Evolutionary conservation across 2,113 vertebrate genomes (phyloP), one percentile per base, ranked within the genome.

Genomic region (Seriola rivoliana): DNA sequence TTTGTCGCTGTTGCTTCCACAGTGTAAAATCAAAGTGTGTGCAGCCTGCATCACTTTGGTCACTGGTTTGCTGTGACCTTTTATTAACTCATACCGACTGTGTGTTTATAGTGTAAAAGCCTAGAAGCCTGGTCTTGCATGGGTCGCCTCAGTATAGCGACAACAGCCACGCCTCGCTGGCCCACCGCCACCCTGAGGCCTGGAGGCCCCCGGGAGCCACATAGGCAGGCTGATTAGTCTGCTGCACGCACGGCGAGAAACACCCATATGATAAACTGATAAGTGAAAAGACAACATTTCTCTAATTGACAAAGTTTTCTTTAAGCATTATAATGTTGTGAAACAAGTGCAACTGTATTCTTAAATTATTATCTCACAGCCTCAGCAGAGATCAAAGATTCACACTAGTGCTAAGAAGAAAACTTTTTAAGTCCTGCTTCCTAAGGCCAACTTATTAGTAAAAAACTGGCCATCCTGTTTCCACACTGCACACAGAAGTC

Each of bases 171-270:
- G 63, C 85, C 87, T 85, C 76, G 4, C 25, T 75, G 78, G 73
- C 85, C 64, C 76, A 72, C 76, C 59, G 65, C 79, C 46, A 85
- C 73, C 65, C 81, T 83, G 84, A 84, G 88, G 92, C 85, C 76
- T 67, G 71, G 82, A 88, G 91, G 88, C 86, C 91, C 84, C 70
- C 25, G 46, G 76, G 84, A 77, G 78, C 72, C 59, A 38, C 71
- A 54, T 48, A 13, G 29, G 48, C 16, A 36, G 19, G 34, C 32
- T 58, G 10, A 12, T 23, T 25, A 25, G 9, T 50, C 62, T n/a
- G 57, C 57, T 40, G 36, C 63, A 38, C 6, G 25, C 21, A 21
- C 29, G 48, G n/a, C 17, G 6, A 21, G 17, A 52, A 17, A 21
- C 50, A 8, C 19, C 17, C 50, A 52, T 19, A 3, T 21, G 5